Percentiles rank a stretch among this genome's conserved stretches.
Conservation (phyloP, 2,113 vertebrate species). For the human region GRCh38 chr13:66989001-66989500, state of each 20-base stretch:
- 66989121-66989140: neutral
- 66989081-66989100: neutral
- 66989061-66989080: neutral
- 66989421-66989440: slow-evolving; percentile 49
- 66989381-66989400: neutral
- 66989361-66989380: slow-evolving; percentile 7
- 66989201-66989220: neutral
- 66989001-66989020: neutral
- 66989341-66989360: neutral
- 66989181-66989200: neutral
- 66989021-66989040: neutral
- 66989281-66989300: neutral
- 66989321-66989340: neutral
- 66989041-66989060: neutral
- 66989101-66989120: neutral
- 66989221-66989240: neutral
- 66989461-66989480: slow-evolving; percentile 66
- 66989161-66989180: neutral
- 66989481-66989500: slow-evolving; percentile 70
- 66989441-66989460: slow-evolving; percentile 56
- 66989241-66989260: neutral
- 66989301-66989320: neutral
- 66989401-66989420: slow-evolving; percentile 42
- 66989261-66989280: neutral
- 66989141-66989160: neutral